Conservation (phyloP, 1,140 invertebrate genomes). For the Oreohelix idahoensis region DNA sequence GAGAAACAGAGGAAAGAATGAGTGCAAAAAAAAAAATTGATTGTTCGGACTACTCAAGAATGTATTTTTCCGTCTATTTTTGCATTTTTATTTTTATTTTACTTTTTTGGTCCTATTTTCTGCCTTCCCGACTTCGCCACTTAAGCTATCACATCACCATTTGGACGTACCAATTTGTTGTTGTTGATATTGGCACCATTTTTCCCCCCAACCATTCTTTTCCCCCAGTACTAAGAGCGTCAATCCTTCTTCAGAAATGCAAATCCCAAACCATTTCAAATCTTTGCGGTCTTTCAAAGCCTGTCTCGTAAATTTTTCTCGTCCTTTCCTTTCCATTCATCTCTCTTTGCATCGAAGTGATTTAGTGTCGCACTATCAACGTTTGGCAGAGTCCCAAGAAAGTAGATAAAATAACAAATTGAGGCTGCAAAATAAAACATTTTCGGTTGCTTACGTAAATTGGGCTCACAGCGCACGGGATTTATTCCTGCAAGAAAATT, state of each 20-base stretch:
- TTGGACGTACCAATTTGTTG: too few relatives aligned
- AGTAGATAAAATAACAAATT: neutral
- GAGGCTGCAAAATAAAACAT: neutral
- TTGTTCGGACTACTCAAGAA: too few relatives aligned
- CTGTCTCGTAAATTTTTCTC: neutral
- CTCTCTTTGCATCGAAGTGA: neutral
- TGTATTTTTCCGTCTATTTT: too few relatives aligned
- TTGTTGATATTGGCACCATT: too few relatives aligned
- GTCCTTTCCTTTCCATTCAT: neutral
- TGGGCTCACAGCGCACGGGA: neutral
- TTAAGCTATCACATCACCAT: too few relatives aligned
- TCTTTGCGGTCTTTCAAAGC: neutral
- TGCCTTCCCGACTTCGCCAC: too few relatives aligned
- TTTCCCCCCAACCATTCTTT: too few relatives aligned
- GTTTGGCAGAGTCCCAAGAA: neutral
- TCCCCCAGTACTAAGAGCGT: too few relatives aligned
- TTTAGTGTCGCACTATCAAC: constrained; percentile 8
- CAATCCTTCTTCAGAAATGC: neutral
- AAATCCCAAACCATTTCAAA: neutral
- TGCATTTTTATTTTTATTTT: too few relatives aligned
- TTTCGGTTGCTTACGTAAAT: constrained; percentile 17
- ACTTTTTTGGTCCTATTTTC: too few relatives aligned
- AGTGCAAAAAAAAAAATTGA: too few relatives aligned
- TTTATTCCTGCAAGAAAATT: constrained; percentile 10
- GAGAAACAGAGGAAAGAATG: too few relatives aligned